Evolutionary conservation across 2,113 vertebrate genomes (phyloP).

Genomic region (Notarius quadriscutis): DNA sequence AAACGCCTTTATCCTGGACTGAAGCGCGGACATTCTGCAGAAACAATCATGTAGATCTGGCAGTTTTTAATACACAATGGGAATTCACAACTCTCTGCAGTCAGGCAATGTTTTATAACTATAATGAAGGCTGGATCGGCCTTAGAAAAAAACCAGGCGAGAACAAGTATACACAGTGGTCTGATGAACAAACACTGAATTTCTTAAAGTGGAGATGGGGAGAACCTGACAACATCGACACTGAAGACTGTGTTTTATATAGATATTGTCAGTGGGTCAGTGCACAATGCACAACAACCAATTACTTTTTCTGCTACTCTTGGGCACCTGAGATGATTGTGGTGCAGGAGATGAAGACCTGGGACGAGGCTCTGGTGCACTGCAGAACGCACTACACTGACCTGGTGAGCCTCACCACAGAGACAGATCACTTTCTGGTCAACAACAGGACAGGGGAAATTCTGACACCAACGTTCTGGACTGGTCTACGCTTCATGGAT

Average conservation of each 20-base stretch:
- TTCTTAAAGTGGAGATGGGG: rapidly evolving
- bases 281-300: constrained; percentile 12
- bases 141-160: background rate
- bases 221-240: rapidly evolving
- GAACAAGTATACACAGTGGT: background rate
- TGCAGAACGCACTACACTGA: background rate
- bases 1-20: background rate
- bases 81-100: background rate
- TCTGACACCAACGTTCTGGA: constrained; percentile 1
- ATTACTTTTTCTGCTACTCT: too few species aligned
- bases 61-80: background rate
- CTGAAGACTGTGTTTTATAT: background rate
- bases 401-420: background rate
- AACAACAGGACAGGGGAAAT: background rate
- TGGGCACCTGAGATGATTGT: too few species aligned
- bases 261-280: background rate
- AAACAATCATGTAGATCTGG: background rate
- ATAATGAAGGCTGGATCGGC: background rate
- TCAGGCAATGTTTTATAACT: rapidly evolving
- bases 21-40: background rate
- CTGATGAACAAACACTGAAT: background rate
- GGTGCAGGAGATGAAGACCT: too few species aligned
- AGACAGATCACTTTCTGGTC: background rate
- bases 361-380: background rate
- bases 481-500: constrained; percentile 1